Base-by-base conservation (phyloP, 2,888 invertebrate species). In the Pterostichus madidus region DNA sequence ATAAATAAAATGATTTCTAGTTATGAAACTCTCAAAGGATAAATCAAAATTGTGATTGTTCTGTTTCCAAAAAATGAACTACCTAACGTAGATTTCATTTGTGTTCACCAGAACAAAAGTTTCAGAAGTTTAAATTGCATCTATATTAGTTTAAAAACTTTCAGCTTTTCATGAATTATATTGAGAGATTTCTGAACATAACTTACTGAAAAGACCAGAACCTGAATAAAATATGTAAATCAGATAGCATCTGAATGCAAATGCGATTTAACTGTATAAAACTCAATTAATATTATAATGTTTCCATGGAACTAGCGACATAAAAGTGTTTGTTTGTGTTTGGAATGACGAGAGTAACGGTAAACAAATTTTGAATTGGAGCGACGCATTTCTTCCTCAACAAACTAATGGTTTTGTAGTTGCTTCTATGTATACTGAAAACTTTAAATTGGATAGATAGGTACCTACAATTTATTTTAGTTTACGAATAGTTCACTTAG, bases 181-280 rank as follows among this genome's bases (percentile, higher is more conserved):
- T 71, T n/a, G 52, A 8, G 13, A 49, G 75, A 52, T 75, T 75
- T 75, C 52, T 24, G 52, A 49, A 31, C 8, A 75, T 32, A 11
- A 71, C 46, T 39, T 17, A 71, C 46, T 61, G 11, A 73, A 73
- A 31, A 24, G 24, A 24, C 24, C 24, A 24, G 24, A 24, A 11
- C 39, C 17, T 39, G 52, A 75, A 75, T 75, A 52, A 75, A 75
- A 75, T 75, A 75, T 75, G 75, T 75, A 75, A 52, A 75, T n/a
- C 24, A 17, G 75, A 49, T 75, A 75, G 52, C 75, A 24, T 75
- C 52, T 32, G 32, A 52, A 75, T 75, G 75, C 32, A 75, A 75
- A 75, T 75, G 17, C n/a, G 75, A 52, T 75, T 75, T 75, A 75
- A 75, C 75, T 75, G 52, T 44, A 17, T 49, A 24, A 75, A 75